Evolutionary conservation across 2,797 vertebrate species (phyloP).

Genomic region (Fistularia commersonii): DNA sequence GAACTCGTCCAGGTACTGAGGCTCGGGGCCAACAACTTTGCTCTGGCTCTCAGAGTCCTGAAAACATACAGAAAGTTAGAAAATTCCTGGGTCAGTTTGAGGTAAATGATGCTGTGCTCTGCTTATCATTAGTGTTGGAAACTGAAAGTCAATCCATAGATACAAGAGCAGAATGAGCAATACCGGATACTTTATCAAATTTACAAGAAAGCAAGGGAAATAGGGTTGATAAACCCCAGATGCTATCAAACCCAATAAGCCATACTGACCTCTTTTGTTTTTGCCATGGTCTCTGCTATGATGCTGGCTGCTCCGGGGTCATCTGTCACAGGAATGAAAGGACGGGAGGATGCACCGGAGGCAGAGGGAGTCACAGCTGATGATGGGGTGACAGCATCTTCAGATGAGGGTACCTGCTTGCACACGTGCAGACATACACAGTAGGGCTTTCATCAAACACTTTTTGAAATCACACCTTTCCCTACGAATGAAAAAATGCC

Average conservation of each 20-base stretch:
- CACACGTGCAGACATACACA: slow-evolving; percentile 9
- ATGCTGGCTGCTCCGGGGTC: slow-evolving; percentile 98
- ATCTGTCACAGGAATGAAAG: slow-evolving; percentile 97
- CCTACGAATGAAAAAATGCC: too few relatives aligned
- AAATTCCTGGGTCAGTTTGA: background rate
- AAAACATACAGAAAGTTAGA: background rate
- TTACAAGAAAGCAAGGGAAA: too few relatives aligned
- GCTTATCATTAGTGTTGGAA: background rate
- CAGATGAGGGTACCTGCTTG: slow-evolving; percentile 81
- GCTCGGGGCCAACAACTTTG: slow-evolving; percentile 89
- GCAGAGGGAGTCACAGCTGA: slow-evolving; percentile 94
- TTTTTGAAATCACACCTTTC: too few relatives aligned
- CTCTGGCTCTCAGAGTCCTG: slow-evolving; percentile 93
- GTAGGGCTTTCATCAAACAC: background rate
- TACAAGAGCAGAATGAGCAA: too few relatives aligned
- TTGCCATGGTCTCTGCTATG: slow-evolving; percentile 98
- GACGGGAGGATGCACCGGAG: slow-evolving; percentile 87
- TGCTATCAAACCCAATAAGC: background rate
- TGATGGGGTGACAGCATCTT: slow-evolving; percentile 89
- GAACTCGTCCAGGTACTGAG: slow-evolving; percentile 95
- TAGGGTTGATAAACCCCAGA: too few relatives aligned
- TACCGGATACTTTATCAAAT: too few relatives aligned
- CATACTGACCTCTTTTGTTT: slow-evolving; percentile 89
- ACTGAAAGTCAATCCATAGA: background rate
- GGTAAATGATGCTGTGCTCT: background rate